Evolutionary conservation across 2,888 invertebrate genomes (phyloP).

Genomic region (Synergus laeviventris): DNA sequence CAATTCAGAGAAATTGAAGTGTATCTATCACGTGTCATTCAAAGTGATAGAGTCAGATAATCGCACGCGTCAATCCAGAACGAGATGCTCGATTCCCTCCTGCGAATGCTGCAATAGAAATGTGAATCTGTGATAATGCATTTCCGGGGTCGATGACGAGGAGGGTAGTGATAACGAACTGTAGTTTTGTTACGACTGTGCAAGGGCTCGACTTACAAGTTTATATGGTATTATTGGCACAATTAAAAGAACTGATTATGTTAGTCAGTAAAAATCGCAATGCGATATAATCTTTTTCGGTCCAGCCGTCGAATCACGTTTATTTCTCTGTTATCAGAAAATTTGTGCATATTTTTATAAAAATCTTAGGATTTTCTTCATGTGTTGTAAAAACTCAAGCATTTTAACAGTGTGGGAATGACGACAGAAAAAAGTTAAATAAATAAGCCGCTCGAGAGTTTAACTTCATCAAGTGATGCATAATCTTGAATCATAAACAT

Average conservation of each 20-base stretch:
- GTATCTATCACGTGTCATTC: conserved; percentile 45
- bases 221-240: conserved; percentile 50
- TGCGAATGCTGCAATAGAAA: conserved; percentile 53
- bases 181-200: conserved; percentile 50
- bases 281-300: neutral
- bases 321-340: neutral
- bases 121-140: conserved; percentile 58
- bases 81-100: conserved; percentile 42
- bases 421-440: too few species aligned
- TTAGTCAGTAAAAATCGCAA: conserved; percentile 49
- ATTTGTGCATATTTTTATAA: too few species aligned
- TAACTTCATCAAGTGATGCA: too few species aligned
- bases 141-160: conserved; percentile 60
- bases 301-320: neutral
- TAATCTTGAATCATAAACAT: too few species aligned
- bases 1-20: conserved; percentile 47
- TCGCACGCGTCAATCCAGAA: conserved; percentile 32
- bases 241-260: conserved; percentile 50
- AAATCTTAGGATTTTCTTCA: too few species aligned
- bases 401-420: too few species aligned
- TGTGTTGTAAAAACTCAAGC: too few species aligned
- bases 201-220: conserved; percentile 56
- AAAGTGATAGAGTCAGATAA: conserved; percentile 33
- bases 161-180: conserved; percentile 43
- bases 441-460: too few species aligned